These are phyloP conservation scores for Polyommatus iphigenia DNA, from an alignment of 2,888 invertebrate species.

Conservation along the genomic window DNA sequence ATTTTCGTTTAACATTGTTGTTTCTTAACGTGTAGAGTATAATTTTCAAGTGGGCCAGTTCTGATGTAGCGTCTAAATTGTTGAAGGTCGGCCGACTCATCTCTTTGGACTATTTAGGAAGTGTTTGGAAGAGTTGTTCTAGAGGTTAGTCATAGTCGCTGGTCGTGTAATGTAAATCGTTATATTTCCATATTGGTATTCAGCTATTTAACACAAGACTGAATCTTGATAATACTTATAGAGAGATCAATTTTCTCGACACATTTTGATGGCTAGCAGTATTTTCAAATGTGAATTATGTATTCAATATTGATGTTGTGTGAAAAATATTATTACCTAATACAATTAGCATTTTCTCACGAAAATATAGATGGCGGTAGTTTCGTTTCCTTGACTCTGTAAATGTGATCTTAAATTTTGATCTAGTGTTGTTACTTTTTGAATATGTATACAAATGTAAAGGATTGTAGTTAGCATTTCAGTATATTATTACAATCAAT, in stretches of 20 bases:
- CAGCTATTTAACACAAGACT: conserved; percentile 64
- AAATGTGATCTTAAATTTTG: conserved; percentile 3
- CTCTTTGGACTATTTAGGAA: conserved; percentile 35
- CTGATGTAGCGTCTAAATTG: conserved; percentile 18
- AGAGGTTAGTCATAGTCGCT: conserved; percentile 31
- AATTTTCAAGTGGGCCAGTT: conserved; percentile 24
- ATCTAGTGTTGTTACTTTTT: neutral
- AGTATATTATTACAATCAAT: neutral
- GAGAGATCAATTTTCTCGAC: conserved; percentile 42
- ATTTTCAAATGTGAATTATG: conserved; percentile 28
- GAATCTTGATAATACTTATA: conserved; percentile 53
- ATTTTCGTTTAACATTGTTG: conserved; percentile 25
- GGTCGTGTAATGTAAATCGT: neutral
- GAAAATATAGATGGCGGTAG: neutral
- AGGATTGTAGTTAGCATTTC: neutral
- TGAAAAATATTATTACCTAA: neutral
- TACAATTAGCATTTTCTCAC: neutral
- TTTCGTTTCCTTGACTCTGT: neutral
- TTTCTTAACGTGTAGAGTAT: conserved; percentile 6
- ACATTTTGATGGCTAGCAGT: conserved; percentile 39
- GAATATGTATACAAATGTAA: neutral
- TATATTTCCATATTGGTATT: conserved; percentile 50
- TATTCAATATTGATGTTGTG: conserved; percentile 9
- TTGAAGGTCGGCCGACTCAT: conserved; percentile 34
- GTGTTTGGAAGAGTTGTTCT: conserved; percentile 31